These are phyloP conservation scores for Leuciscus waleckii DNA, from an alignment of 2,797 vertebrate species.

Conservation along the genomic window DNA sequence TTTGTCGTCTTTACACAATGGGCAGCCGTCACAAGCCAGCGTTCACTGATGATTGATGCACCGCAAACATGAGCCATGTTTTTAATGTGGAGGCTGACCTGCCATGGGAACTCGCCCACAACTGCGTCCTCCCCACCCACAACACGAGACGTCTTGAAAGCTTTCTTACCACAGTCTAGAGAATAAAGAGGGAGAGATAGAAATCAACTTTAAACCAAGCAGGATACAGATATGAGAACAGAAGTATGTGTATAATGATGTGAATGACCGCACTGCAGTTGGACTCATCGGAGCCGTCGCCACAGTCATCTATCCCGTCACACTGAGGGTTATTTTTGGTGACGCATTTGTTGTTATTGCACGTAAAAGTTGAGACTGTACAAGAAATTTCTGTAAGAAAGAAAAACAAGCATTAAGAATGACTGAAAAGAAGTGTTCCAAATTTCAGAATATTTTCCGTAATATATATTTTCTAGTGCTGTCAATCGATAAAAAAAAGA, in stretches of 20 bases:
- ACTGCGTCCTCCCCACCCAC: constrained; percentile 87
- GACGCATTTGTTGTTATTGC: constrained; percentile 81
- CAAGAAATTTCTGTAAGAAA: constrained; percentile 64
- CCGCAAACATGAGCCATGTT: constrained; percentile 85
- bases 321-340: constrained; percentile 89
- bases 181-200: background rate
- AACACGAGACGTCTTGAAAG: constrained; percentile 81
- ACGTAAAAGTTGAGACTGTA: constrained; percentile 78
- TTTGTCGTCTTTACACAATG: constrained; percentile 87
- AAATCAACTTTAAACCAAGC: background rate
- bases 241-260: background rate
- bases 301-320: constrained; percentile 84
- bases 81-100: constrained; percentile 89
- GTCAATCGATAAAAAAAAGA: too few relatives aligned
- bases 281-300: constrained; percentile 87
- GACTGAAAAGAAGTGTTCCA: background rate
- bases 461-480: too few relatives aligned
- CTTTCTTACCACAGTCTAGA: constrained; percentile 84
- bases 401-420: background rate
- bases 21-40: constrained; percentile 91
- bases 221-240: background rate
- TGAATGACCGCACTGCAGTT: constrained; percentile 77
- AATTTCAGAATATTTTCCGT: background rate
- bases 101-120: constrained; percentile 92
- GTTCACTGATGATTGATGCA: constrained; percentile 83